phyloP scores from a whole-genome alignment of 2,113 vertebrate genomes.

The Calypte anna region DNA sequence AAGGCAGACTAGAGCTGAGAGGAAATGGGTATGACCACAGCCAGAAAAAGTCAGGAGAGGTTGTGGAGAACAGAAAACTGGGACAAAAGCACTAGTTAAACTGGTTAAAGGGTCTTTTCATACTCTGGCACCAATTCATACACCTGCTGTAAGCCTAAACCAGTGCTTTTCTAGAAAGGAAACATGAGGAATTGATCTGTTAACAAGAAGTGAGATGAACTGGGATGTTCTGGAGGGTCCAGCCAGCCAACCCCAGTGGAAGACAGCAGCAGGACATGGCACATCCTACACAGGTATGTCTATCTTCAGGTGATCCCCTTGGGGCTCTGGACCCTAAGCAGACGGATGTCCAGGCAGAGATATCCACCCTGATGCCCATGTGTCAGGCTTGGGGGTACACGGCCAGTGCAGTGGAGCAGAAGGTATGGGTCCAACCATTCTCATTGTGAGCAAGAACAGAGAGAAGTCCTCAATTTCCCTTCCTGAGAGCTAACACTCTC shows the following conservation, averaged over 20 bases:
- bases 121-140: background rate
- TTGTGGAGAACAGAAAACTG: background rate
- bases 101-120: background rate
- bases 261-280: too few species aligned
- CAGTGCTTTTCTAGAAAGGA: background rate
- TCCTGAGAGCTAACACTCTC: background rate
- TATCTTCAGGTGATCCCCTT: too few species aligned
- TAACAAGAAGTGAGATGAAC: background rate
- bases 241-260: background rate
- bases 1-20: background rate
- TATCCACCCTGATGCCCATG: background rate
- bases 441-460: background rate
- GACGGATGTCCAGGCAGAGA: background rate
- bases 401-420: background rate
- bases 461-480: background rate
- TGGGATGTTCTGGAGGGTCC: background rate
- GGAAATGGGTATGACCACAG: fast-evolving
- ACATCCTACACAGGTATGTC: too few species aligned
- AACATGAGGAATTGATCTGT: fast-evolving
- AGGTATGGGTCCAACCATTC: background rate
- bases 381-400: background rate
- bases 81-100: background rate
- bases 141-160: background rate
- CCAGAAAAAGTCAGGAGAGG: background rate
- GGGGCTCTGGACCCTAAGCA: too few species aligned